A percentile compares a stretch with the other conserved stretches of the same genome.
Evolutionary conservation across 2,797 vertebrate genomes (phyloP).

Genomic region (Sciaenops ocellatus): DNA sequence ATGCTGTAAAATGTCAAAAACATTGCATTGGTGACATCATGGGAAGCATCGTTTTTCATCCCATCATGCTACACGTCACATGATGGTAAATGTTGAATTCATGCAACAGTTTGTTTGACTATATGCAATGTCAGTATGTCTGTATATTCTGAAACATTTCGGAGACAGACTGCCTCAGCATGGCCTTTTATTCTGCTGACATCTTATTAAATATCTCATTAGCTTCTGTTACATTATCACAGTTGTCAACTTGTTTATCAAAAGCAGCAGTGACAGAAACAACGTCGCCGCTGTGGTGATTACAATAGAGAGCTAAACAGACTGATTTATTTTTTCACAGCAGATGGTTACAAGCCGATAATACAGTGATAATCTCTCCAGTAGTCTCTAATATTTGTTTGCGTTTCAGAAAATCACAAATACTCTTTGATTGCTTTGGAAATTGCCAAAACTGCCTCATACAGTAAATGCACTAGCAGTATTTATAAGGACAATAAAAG

Average conservation of each 20-base stretch:
- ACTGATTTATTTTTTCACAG: constrained; percentile 53
- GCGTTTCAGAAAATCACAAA: constrained; percentile 58
- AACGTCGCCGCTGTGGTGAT: constrained; percentile 42
- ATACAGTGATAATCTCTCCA: constrained; percentile 53
- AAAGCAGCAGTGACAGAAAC: constrained; percentile 51
- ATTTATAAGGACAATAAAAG: constrained; percentile 42
- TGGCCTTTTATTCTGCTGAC: constrained; percentile 62
- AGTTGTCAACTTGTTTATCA: constrained; percentile 66
- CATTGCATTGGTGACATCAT: constrained; percentile 53
- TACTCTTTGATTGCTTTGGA: constrained; percentile 38
- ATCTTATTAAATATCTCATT: constrained; percentile 62
- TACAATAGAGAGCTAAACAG: constrained; percentile 40
- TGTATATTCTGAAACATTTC: constrained; percentile 48
- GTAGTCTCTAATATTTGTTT: constrained; percentile 59
- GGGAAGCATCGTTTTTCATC: constrained; percentile 39
- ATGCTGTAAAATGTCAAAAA: constrained; percentile 62
- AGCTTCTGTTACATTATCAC: constrained; percentile 60
- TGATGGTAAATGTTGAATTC: constrained; percentile 54
- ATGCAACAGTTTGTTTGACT: constrained; percentile 55
- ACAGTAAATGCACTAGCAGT: constrained; percentile 35
- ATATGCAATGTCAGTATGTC: constrained; percentile 60
- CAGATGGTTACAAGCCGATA: constrained; percentile 63
- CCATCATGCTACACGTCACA: constrained; percentile 50
- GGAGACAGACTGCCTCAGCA: constrained; percentile 59
- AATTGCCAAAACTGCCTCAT: constrained; percentile 44